These are phyloP conservation scores for Halesus radiatus DNA, from an alignment of 1,140 invertebrate genomes.

Conservation along the genomic window DNA sequence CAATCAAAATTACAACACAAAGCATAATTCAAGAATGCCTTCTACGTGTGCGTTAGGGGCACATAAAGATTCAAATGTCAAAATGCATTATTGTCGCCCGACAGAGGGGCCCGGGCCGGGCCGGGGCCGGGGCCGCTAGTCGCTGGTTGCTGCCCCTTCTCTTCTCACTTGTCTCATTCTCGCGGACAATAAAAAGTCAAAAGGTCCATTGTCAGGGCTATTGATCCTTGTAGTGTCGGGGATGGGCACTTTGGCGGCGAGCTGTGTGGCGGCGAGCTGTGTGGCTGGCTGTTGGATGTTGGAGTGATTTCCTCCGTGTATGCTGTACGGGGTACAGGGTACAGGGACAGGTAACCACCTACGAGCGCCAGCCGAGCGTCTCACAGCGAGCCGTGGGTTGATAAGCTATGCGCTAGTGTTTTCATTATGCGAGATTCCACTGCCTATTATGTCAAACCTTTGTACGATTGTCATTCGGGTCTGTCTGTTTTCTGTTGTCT, in stretches of 20 bases:
- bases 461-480: conserved; percentile 20
- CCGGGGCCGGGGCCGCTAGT: conserved; percentile 48
- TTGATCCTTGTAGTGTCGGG: conserved; percentile 44
- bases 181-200: conserved; percentile 47
- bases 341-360: background rate
- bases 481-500: background rate
- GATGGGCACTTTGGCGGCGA: conserved; percentile 45
- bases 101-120: conserved; percentile 49
- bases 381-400: background rate
- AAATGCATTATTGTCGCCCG: conserved; percentile 50
- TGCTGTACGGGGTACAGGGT: no score
- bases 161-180: conserved; percentile 38
- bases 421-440: background rate
- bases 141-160: conserved; percentile 18
- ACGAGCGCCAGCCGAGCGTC: background rate
- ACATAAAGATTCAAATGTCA: conserved; percentile 51
- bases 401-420: background rate
- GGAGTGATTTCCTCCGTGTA: background rate
- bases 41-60: conserved; percentile 50
- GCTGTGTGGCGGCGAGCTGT: conserved; percentile 22
- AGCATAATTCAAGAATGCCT: conserved; percentile 50
- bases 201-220: conserved; percentile 44
- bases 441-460: conserved; percentile 30
- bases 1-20: conserved; percentile 54
- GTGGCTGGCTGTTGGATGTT: background rate